These are phyloP conservation scores for Setipinna tenuifilis DNA, from an alignment of 2,797 vertebrate genomes.

Conservation along the genomic window DNA sequence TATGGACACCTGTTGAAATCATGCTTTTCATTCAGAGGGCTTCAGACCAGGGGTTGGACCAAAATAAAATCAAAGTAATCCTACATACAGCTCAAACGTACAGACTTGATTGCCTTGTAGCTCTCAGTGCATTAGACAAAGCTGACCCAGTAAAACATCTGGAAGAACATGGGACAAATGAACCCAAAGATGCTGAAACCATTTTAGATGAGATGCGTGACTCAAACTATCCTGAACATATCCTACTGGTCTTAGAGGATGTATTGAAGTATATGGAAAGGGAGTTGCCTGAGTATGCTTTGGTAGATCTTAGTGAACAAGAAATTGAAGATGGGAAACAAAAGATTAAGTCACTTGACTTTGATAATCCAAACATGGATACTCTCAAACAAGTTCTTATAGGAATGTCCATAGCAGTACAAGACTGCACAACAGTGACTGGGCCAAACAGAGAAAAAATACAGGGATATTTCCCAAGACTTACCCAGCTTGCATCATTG, in stretches of 20 bases:
- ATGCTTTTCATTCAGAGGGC: conserved; percentile 42
- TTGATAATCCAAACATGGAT: conserved; percentile 37
- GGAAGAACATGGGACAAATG: conserved; percentile 16
- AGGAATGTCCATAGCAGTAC: conserved; percentile 45
- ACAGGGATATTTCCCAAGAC: conserved; percentile 53
- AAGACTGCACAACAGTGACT: conserved; percentile 32
- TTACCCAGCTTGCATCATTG: conserved; percentile 52
- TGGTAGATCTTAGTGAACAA: not conserved
- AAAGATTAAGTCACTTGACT: conserved; percentile 39
- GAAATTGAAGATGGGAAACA: conserved; percentile 25
- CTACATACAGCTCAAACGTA: conserved; percentile 51
- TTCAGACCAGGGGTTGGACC: conserved; percentile 20
- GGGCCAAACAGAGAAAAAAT: conserved; percentile 1
- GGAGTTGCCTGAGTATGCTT: conserved; percentile 29
- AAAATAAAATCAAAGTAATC: conserved; percentile 36
- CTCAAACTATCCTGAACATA: conserved; percentile 39
- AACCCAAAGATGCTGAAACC: conserved; percentile 32
- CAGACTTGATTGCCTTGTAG: conserved; percentile 20
- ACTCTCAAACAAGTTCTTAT: conserved; percentile 40
- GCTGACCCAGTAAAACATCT: not conserved
- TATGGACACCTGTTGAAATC: conserved; percentile 53
- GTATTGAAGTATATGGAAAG: conserved; percentile 40
- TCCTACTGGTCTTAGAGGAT: conserved; percentile 40
- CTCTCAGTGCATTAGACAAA: conserved; percentile 24
- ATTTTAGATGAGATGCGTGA: conserved; percentile 48